Percentiles rank a stretch among this genome's conserved stretches.
Conservation (phyloP, 2,888 invertebrate genomes). For the Cecidostiba fungosa region DNA sequence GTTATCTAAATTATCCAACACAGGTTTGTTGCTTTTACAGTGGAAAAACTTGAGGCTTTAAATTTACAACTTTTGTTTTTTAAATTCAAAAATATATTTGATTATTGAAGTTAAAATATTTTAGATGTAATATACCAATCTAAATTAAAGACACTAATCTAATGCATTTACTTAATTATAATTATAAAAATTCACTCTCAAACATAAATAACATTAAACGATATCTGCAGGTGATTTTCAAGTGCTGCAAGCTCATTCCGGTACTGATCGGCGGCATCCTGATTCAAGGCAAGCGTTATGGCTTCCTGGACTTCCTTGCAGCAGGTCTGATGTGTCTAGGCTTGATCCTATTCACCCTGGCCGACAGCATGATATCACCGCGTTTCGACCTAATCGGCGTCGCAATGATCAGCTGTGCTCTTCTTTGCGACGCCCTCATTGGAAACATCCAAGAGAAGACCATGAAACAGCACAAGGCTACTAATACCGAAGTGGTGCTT, state of each 20-base stretch:
- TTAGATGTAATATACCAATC: no score
- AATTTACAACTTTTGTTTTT: no score
- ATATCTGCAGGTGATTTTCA: conserved; percentile 89
- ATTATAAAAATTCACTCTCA: background rate
- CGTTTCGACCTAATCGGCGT: conserved; percentile 88
- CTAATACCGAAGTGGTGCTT: conserved; percentile 95
- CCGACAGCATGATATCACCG: conserved; percentile 89
- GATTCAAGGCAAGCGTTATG: conserved; percentile 94
- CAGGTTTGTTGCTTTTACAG: conserved; percentile 81
- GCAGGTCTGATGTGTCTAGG: conserved; percentile 94
- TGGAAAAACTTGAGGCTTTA: background rate
- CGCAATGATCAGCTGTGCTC: conserved; percentile 89
- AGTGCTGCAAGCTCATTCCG: conserved; percentile 98
- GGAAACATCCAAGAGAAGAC: conserved; percentile 98
- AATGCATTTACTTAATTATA: background rate
- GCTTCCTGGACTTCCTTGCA: conserved; percentile 90
- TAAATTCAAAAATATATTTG: no score
- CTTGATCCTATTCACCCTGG: conserved; percentile 93
- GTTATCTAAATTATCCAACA: conserved; percentile 97
- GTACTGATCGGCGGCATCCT: conserved; percentile 96
- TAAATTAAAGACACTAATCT: background rate
- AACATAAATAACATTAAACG: background rate
- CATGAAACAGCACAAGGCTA: conserved; percentile 91
- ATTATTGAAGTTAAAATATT: no score
- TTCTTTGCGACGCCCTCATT: conserved; percentile 96